These are phyloP conservation scores for Drosophila orosa DNA, from an alignment of 1,140 invertebrate species.

Conservation along the genomic window DNA sequence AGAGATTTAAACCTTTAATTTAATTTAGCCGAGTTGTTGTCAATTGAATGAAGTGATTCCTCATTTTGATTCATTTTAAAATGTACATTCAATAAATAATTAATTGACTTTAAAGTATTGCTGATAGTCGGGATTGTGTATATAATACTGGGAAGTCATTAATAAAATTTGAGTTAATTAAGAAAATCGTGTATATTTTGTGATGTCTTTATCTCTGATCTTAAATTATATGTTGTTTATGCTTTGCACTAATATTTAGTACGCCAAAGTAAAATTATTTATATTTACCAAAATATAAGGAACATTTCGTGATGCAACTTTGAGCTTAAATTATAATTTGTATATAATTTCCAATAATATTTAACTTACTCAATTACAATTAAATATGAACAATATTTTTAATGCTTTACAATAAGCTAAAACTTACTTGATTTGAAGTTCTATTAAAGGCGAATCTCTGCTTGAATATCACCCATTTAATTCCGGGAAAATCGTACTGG, in stretches of 20 bases:
- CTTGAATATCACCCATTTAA: neutral
- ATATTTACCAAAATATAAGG: no score
- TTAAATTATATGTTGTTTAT: no score
- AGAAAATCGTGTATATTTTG: neutral
- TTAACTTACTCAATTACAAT: no score
- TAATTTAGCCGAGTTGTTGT: slow-evolving; percentile 1
- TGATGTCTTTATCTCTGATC: no score
- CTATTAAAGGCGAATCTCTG: neutral
- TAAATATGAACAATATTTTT: no score
- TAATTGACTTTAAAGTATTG: no score
- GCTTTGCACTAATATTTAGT: no score
- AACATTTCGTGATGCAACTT: no score
- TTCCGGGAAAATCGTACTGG: neutral
- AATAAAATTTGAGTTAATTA: neutral
- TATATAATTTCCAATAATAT: no score
- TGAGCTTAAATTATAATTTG: no score
- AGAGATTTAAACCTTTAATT: slow-evolving; percentile 2
- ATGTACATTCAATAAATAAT: neutral
- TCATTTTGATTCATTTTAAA: neutral
- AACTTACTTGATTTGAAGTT: neutral
- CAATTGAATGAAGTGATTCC: neutral
- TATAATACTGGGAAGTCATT: neutral
- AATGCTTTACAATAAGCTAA: neutral
- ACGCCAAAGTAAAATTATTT: no score
- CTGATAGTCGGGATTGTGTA: neutral